These are phyloP conservation scores for Mormoops blainvillei DNA, from an alignment of 2,113 vertebrate species.

Conservation along the genomic window DNA sequence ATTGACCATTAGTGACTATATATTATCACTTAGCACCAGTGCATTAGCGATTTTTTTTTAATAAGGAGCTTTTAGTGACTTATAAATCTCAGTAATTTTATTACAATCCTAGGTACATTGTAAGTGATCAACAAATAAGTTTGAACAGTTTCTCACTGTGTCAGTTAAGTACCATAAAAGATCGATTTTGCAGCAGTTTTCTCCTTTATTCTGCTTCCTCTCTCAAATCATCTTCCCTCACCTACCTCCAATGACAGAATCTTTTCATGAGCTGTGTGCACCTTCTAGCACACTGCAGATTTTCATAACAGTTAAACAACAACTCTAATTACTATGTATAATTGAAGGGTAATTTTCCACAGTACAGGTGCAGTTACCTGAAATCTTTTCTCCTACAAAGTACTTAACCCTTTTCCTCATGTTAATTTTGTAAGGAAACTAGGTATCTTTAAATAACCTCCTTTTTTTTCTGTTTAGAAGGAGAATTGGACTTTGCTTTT, in stretches of 20 bases:
- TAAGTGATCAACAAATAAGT: neutral
- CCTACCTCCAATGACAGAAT: neutral
- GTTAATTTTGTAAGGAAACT: slow-evolving; percentile 41
- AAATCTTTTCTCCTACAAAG: slow-evolving; percentile 50
- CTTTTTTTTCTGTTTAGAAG: neutral
- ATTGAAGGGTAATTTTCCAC: slow-evolving; percentile 66
- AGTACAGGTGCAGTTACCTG: slow-evolving; percentile 64
- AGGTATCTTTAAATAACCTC: slow-evolving; percentile 39
- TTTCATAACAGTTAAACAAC: slow-evolving; percentile 66
- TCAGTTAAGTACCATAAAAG: neutral
- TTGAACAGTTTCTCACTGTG: neutral
- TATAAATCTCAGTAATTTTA: neutral
- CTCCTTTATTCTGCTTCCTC: neutral
- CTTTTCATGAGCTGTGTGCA: neutral
- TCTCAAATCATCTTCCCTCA: neutral
- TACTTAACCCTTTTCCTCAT: slow-evolving; percentile 38
- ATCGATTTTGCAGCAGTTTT: neutral
- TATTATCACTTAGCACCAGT: neutral
- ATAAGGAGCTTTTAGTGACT: neutral
- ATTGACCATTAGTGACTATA: neutral
- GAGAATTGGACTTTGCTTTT: slow-evolving; percentile 32
- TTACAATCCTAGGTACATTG: neutral
- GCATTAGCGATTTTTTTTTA: neutral
- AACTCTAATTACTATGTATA: slow-evolving; percentile 64
- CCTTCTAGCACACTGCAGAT: neutral